A percentile compares a stretch with the other conserved stretches of the same genome.
These are phyloP conservation scores for Watsonalla cultraria DNA, from an alignment of 2,888 invertebrate genomes.

Conservation along the genomic window DNA sequence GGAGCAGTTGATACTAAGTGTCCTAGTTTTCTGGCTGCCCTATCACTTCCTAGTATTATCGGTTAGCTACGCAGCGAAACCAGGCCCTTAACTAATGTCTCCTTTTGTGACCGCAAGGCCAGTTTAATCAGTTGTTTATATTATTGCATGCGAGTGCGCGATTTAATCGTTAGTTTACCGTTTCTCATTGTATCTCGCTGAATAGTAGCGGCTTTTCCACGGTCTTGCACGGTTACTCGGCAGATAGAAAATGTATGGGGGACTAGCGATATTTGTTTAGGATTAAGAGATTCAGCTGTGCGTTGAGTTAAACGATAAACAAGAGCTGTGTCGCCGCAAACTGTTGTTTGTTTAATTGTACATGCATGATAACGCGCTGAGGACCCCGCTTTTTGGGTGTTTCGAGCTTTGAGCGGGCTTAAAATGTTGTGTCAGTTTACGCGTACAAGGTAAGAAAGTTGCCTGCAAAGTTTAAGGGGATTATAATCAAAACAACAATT, in stretches of 20 bases:
- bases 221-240: conserved; percentile 20
- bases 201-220: conserved; percentile 44
- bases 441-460: conserved; percentile 33
- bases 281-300: conserved; percentile 69
- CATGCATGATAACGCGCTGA: conserved; percentile 64
- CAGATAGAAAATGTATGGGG: conserved; percentile 50
- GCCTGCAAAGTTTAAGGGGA: conserved; percentile 22
- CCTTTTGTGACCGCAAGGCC: conserved; percentile 69
- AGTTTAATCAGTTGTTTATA: conserved; percentile 76
- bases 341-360: conserved; percentile 72
- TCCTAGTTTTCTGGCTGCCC: conserved; percentile 49
- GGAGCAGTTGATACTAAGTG: conserved; percentile 40
- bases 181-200: conserved; percentile 63
- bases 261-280: conserved; percentile 66
- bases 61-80: conserved; percentile 52
- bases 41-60: conserved; percentile 72
- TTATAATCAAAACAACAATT: conserved; percentile 26
- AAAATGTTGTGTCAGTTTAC: conserved; percentile 39
- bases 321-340: conserved; percentile 63
- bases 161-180: conserved; percentile 72
- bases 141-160: conserved; percentile 66
- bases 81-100: conserved; percentile 69
- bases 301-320: conserved; percentile 66
- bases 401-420: conserved; percentile 40
- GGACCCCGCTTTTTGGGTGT: conserved; percentile 36